Evolutionary conservation across 2,888 invertebrate genomes (phyloP).

Genomic region (Formica aserva): DNA sequence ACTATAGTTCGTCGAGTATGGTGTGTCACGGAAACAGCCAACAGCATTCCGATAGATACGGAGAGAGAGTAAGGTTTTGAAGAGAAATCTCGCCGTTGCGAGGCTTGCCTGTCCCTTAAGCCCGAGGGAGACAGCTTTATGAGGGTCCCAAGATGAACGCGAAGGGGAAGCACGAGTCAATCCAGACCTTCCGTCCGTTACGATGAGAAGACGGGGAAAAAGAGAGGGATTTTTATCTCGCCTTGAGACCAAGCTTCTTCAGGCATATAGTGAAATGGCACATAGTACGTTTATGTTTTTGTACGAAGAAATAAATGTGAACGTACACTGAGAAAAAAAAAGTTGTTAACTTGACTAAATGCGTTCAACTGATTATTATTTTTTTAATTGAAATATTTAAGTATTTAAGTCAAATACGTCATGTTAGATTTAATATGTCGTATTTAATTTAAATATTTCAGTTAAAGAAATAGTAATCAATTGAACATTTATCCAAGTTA

Average conservation of each 20-base stretch:
- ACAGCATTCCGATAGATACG: constrained; percentile 36
- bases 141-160: constrained; percentile 58
- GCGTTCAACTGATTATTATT: too few species aligned
- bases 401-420: too few species aligned
- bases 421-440: too few species aligned
- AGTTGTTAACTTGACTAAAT: too few species aligned
- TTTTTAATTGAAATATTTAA: too few species aligned
- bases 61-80: neutral
- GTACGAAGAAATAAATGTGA: constrained; percentile 6
- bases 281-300: constrained; percentile 35
- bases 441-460: too few species aligned
- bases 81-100: constrained; percentile 43
- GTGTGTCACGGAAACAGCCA: constrained; percentile 33
- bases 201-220: constrained; percentile 48
- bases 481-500: too few species aligned
- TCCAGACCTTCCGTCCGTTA: constrained; percentile 46
- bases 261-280: constrained; percentile 22
- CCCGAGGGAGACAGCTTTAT: constrained; percentile 56
- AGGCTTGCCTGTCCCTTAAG: constrained; percentile 46
- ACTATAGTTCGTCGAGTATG: constrained; percentile 20
- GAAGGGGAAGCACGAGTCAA: constrained; percentile 58
- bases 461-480: too few species aligned
- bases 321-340: too few species aligned
- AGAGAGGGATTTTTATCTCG: constrained; percentile 45
- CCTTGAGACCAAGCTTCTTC: constrained; percentile 18